phyloP scores from a whole-genome alignment of 2,113 vertebrate genomes.

The Micromys minutus region DNA sequence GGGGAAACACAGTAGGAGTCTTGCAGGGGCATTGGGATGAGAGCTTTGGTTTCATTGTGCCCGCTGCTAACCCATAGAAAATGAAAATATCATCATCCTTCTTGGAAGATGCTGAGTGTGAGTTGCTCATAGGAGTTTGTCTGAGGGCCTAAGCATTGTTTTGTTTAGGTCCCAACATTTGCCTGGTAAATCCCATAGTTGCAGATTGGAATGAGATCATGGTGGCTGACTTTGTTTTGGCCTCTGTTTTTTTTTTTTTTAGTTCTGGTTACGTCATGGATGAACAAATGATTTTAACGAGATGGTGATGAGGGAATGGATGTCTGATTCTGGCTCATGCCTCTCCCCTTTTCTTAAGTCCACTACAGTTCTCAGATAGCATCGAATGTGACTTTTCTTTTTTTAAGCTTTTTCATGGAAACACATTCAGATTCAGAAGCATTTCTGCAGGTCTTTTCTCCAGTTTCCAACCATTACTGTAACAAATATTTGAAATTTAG shows the following conservation, averaged over 20 bases:
- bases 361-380: background rate
- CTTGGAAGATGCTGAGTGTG: background rate
- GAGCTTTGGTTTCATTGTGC: background rate
- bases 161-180: background rate
- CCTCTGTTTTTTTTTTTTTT: background rate
- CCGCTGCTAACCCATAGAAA: background rate
- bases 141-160: background rate
- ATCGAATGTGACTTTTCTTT: no score
- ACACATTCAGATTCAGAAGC: background rate
- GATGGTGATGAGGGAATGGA: background rate
- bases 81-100: background rate
- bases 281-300: background rate
- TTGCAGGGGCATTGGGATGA: background rate
- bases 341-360: background rate
- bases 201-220: background rate
- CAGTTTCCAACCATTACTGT: background rate
- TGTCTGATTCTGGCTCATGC: background rate
- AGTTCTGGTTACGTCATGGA: background rate
- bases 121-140: background rate
- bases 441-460: background rate
- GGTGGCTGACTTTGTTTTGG: background rate
- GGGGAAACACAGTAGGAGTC: rapidly evolving
- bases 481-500: background rate
- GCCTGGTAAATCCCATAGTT: background rate
- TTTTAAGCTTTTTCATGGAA: background rate